Conservation (phyloP, 2,113 vertebrate species). For the Varanus salvator region DNA sequence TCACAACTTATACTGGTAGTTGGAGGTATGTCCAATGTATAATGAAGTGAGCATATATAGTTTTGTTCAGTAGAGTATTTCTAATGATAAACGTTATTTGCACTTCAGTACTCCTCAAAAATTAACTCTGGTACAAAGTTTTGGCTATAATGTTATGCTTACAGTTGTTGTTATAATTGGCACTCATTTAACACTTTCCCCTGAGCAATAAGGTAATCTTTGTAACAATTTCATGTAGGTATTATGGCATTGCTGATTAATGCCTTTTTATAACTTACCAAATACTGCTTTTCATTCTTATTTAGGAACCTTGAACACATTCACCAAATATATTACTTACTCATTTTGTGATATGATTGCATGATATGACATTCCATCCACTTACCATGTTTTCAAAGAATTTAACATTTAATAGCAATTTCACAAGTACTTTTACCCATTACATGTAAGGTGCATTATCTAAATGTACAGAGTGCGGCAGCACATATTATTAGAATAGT, state of each 20-base stretch:
- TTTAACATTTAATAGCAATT: conserved; percentile 8
- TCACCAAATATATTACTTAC: conserved; percentile 20
- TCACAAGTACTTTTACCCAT: neutral
- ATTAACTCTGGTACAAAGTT: neutral
- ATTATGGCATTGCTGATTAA: neutral
- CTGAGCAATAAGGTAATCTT: neutral
- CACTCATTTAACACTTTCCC: neutral
- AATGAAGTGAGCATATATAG: neutral
- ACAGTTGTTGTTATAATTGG: neutral
- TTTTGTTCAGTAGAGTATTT: rapidly evolving
- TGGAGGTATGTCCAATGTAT: neutral
- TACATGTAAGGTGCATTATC: rapidly evolving
- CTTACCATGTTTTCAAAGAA: neutral
- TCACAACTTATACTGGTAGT: neutral
- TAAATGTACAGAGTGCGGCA: rapidly evolving
- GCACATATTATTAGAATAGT: rapidly evolving
- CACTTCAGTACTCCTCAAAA: neutral
- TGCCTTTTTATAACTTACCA: neutral
- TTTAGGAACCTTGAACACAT: rapidly evolving
- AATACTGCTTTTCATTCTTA: neutral
- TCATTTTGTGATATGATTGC: too few species aligned
- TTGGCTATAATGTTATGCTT: neutral
- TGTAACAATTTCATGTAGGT: neutral
- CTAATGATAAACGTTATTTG: neutral
- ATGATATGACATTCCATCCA: rapidly evolving